Conservation (phyloP, 2,888 invertebrate species). For the Apamea monoglypha region DNA sequence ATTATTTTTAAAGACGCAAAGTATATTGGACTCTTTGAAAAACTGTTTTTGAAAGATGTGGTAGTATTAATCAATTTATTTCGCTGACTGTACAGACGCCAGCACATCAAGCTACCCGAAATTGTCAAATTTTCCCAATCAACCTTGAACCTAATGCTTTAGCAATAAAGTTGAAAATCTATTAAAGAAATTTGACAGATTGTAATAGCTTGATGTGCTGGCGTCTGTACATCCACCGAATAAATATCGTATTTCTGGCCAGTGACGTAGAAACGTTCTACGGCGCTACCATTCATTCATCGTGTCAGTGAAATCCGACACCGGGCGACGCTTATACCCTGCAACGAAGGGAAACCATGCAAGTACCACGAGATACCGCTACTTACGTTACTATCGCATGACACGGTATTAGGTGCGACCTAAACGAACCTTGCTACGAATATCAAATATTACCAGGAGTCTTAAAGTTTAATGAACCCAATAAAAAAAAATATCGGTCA, state of each 20-base stretch:
- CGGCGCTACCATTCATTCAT: constrained; percentile 19
- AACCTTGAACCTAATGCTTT: too few relatives aligned
- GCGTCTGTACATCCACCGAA: background rate
- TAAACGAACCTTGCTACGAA: constrained; percentile 39
- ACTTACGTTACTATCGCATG: constrained; percentile 38
- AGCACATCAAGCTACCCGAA: too few relatives aligned
- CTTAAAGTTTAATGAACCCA: constrained; percentile 59
- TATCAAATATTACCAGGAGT: constrained; percentile 40
- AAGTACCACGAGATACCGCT: constrained; percentile 30
- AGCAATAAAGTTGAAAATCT: too few relatives aligned
- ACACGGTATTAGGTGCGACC: constrained; percentile 15
- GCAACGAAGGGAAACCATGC: constrained; percentile 59
- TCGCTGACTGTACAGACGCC: background rate
- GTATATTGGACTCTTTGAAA: background rate
- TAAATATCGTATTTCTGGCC: constrained; percentile 38
- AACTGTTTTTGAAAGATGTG: background rate
- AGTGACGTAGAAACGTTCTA: background rate
- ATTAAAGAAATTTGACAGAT: too few relatives aligned
- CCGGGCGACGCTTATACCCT: constrained; percentile 27
- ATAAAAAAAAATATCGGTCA: constrained; percentile 55
- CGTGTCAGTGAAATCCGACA: constrained; percentile 53
- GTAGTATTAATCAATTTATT: background rate
- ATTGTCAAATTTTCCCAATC: too few relatives aligned
- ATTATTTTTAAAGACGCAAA: too few relatives aligned
- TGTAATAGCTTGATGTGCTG: too few relatives aligned